phyloP scores from a whole-genome alignment of 2,888 invertebrate genomes.

The Drosophila anceps region DNA sequence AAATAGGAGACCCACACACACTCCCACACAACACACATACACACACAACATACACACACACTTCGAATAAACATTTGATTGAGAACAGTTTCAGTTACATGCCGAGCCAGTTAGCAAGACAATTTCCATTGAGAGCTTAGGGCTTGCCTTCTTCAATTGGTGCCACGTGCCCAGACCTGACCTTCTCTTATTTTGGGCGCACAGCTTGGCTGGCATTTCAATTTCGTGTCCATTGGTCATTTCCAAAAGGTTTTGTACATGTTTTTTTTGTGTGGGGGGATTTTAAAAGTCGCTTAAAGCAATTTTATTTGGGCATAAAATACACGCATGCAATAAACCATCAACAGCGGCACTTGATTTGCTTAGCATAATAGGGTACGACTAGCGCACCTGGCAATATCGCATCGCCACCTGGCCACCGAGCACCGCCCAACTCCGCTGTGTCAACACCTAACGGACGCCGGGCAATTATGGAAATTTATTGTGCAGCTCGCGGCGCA shows the following conservation, averaged over 20 bases:
- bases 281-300: slow-evolving; percentile 40
- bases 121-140: slow-evolving; percentile 47
- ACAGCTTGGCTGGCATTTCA: slow-evolving; percentile 55
- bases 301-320: slow-evolving; percentile 64
- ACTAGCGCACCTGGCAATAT: not conserved
- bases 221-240: slow-evolving; percentile 52
- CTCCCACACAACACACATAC: not conserved
- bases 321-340: slow-evolving; percentile 66
- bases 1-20: slow-evolving; percentile 22
- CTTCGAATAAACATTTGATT: slow-evolving; percentile 18
- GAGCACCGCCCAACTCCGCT: slow-evolving; percentile 8
- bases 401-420: not conserved
- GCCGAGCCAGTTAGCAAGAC: slow-evolving; percentile 29
- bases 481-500: slow-evolving; percentile 65
- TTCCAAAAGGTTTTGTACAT: slow-evolving; percentile 31
- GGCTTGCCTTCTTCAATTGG: slow-evolving; percentile 31
- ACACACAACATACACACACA: slow-evolving; percentile 3
- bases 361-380: slow-evolving; percentile 55
- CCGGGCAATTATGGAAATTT: slow-evolving; percentile 77
- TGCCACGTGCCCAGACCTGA: slow-evolving; percentile 50
- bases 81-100: slow-evolving; percentile 45
- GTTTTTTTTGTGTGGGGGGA: slow-evolving; percentile 1
- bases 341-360: slow-evolving; percentile 64
- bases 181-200: slow-evolving; percentile 37
- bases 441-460: slow-evolving; percentile 63